Conservation (phyloP, 2,888 invertebrate genomes). For the Lepeophtheirus nordmannii region DNA sequence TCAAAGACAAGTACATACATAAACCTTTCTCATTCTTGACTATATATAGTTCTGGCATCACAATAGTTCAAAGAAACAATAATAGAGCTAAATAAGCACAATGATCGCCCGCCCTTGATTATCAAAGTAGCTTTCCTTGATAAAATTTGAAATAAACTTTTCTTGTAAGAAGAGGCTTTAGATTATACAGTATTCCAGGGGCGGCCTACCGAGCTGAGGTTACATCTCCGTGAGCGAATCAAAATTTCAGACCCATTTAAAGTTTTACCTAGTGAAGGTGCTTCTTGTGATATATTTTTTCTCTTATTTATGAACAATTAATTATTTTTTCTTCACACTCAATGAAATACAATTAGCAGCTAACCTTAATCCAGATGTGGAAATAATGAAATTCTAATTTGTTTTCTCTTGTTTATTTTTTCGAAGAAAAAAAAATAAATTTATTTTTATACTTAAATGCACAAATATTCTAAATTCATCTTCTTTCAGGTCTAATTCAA, state of each 20-base stretch:
- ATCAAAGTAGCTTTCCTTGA: not conserved
- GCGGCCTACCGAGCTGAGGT: slow-evolving; percentile 4
- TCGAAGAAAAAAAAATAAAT: not conserved
- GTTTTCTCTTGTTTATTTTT: not conserved
- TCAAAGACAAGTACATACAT: not conserved
- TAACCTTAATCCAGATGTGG: not conserved
- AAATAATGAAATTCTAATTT: not conserved
- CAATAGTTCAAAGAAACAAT: slow-evolving; percentile 4
- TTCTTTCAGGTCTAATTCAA: slow-evolving; percentile 21
- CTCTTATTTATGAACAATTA: not conserved
- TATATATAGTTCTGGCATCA: slow-evolving; percentile 6
- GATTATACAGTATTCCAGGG: slow-evolving; percentile 6
- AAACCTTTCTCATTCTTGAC: slow-evolving; percentile 4
- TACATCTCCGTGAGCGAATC: not conserved
- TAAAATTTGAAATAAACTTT: not conserved
- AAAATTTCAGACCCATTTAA: not conserved
- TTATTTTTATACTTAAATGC: not conserved
- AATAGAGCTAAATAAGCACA: not conserved
- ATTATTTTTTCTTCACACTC: not conserved
- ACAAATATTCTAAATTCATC: not conserved
- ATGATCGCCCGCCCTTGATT: not conserved
- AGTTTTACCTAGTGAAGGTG: not conserved
- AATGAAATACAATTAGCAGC: not conserved
- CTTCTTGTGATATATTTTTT: not conserved
- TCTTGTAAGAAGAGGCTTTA: slow-evolving; percentile 4